A percentile compares a stretch with the other conserved stretches of the same genome.
phyloP scores from a whole-genome alignment of 2,797 vertebrate species.

The Vipera latastei region DNA sequence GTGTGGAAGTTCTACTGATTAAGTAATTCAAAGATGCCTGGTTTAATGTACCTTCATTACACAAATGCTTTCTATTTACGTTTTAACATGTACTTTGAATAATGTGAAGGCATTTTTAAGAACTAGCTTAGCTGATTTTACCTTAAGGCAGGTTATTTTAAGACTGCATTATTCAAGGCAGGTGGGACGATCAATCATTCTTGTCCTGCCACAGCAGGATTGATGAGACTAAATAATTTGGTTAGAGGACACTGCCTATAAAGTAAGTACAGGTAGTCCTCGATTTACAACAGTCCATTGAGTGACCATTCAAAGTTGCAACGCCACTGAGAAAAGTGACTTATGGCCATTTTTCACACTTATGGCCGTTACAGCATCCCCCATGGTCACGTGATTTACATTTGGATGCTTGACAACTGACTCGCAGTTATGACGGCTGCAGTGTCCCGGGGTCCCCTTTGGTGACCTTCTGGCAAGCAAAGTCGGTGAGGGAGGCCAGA shows the following conservation, averaged over 20 bases:
- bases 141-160: not conserved
- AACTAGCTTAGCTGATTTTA: not conserved
- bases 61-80: not conserved
- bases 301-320: not conserved
- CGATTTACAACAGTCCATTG: not conserved
- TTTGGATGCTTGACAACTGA: too few relatives aligned
- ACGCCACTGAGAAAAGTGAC: not conserved
- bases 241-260: not conserved
- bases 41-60: not conserved
- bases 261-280: not conserved
- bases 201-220: not conserved
- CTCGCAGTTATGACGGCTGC: too few relatives aligned
- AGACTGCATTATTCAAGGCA: not conserved
- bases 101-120: not conserved
- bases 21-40: not conserved
- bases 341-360: too few relatives aligned
- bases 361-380: too few relatives aligned
- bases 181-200: not conserved
- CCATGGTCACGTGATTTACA: too few relatives aligned
- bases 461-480: too few relatives aligned
- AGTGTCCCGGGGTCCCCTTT: too few relatives aligned
- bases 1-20: not conserved
- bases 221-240: not conserved
- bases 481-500: too few relatives aligned
- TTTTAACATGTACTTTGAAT: not conserved